Evolutionary conservation across 2,888 invertebrate species (phyloP), one percentile per base, ranked within the genome.

Genomic region (Muschampia plurimacula): DNA sequence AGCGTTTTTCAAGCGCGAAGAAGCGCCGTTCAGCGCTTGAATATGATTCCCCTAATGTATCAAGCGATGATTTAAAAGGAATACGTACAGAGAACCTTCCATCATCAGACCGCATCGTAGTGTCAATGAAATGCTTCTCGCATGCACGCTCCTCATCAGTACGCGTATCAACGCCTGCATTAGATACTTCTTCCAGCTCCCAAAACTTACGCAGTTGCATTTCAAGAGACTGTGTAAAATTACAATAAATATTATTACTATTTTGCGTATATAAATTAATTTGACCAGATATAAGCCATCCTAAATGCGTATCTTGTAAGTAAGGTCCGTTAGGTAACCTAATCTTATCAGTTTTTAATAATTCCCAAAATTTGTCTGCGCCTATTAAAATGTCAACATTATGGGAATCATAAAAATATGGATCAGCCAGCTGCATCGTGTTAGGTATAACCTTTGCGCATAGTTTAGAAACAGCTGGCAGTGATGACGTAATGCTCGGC

Each of bases 41-140:
- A 12, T 36, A 32, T 32, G 62, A 36, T 39, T 66, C 52, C 9
- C 49, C 52, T 49, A 66, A 66, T 52, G 12, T 36, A 36, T 49
- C 10, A 52, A 28, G 49, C n/a, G 65, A 52, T 1, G 28, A 32
- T 74, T 77, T 77, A 46, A 76, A 60, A 12, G 74, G 73, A 55
- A 74, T 75, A 10, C 46, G 52, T 32, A 74, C 75, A 12, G 12
- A 62, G 46, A 76, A 76, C 55, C 74, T 67, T 57, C 76, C 75
- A 39, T 72, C 68, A 62, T 13, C 36, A 64, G 55, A 32, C 28
- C 76, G 76, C 57, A 39, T 68, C 13, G 73, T 74, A 46, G 67
- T 75, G 10, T 44, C 9, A 9, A 44, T 46, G 49, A 73, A 74
- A 13, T 62, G 49, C 22, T 75, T 41, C 59, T 76, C 72, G 39